phyloP scores from a whole-genome alignment of 2,113 vertebrate species.

The Epinephelus moara region DNA sequence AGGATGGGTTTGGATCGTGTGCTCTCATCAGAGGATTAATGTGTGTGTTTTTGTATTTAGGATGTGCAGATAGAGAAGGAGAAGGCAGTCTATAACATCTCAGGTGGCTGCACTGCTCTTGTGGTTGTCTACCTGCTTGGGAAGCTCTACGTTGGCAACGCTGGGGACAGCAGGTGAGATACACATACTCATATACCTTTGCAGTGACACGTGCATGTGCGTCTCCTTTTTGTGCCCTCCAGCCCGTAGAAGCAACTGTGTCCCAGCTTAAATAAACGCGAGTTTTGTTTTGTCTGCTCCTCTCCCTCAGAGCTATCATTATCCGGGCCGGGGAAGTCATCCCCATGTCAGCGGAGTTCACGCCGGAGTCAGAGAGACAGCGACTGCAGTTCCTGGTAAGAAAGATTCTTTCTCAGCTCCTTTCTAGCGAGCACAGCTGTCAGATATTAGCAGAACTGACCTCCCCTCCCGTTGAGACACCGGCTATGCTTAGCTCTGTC shows the following conservation, averaged over 20 bases:
- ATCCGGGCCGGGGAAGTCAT: slow-evolving; percentile 92
- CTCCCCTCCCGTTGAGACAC: slow-evolving; percentile 57
- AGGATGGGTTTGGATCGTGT: slow-evolving; percentile 18
- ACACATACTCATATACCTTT: neutral
- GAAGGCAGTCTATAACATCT: slow-evolving; percentile 89
- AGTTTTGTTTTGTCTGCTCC: slow-evolving; percentile 48
- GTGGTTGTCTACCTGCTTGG: slow-evolving; percentile 90
- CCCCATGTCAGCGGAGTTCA: slow-evolving; percentile 97
- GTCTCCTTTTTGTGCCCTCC: neutral
- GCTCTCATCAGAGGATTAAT: slow-evolving; percentile 12
- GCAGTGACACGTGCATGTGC: neutral
- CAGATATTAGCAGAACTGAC: slow-evolving; percentile 58
- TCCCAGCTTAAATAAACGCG: slow-evolving; percentile 29
- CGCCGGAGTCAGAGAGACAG: slow-evolving; percentile 96
- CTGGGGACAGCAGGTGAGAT: slow-evolving; percentile 95
- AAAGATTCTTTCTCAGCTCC: slow-evolving; percentile 19
- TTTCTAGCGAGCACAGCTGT: slow-evolving; percentile 59
- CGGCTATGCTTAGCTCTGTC: slow-evolving; percentile 44
- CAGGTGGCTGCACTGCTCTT: slow-evolving; percentile 96
- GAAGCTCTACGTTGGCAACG: slow-evolving; percentile 96
- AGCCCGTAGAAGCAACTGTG: slow-evolving; percentile 15
- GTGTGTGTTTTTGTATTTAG: slow-evolving; percentile 73
- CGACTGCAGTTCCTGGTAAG: slow-evolving; percentile 98
- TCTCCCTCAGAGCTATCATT: slow-evolving; percentile 83
- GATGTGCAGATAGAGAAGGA: slow-evolving; percentile 95